A percentile compares a stretch with the other conserved stretches of the same genome.
Conservation (phyloP, 1,140 invertebrate species). For the Orussus abietinus region DNA sequence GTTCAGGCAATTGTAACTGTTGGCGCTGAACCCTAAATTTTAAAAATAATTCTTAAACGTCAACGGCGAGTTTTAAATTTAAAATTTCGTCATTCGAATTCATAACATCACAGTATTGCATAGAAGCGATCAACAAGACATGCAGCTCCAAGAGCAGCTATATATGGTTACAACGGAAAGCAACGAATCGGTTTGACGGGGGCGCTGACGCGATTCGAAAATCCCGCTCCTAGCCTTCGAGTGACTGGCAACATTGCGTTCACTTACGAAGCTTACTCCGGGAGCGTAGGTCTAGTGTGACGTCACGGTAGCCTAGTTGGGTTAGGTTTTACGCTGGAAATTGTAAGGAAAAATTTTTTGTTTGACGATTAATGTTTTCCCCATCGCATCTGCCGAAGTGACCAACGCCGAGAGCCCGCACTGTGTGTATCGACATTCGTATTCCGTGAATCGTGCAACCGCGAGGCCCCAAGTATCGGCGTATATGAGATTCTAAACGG, state of each 20-base stretch:
- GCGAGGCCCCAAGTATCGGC: slow-evolving; percentile 54
- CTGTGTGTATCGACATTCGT: slow-evolving; percentile 17
- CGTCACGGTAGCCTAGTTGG: slow-evolving; percentile 69
- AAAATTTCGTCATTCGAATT: too few relatives aligned
- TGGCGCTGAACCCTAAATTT: too few relatives aligned
- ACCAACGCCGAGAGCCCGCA: slow-evolving; percentile 19
- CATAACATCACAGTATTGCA: too few relatives aligned
- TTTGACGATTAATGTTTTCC: slow-evolving; percentile 60
- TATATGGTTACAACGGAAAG: too few relatives aligned
- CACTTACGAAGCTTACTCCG: slow-evolving; percentile 12
- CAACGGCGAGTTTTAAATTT: too few relatives aligned
- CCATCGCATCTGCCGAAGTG: slow-evolving; percentile 40
- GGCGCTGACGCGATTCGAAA: too few relatives aligned
- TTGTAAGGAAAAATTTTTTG: slow-evolving; percentile 63
- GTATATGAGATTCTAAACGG: slow-evolving; percentile 55
- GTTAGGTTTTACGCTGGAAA: slow-evolving; percentile 67
- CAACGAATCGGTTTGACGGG: too few relatives aligned
- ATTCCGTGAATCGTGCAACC: slow-evolving; percentile 49
- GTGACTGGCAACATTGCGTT: slow-evolving; percentile 1
- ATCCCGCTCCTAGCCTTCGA: too few relatives aligned
- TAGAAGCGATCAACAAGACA: too few relatives aligned
- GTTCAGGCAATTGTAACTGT: too few relatives aligned
- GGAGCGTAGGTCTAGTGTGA: slow-evolving; percentile 53
- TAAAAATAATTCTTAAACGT: too few relatives aligned
- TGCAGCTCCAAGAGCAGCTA: too few relatives aligned